Percentiles rank a stretch among this genome's conserved stretches.
Conservation (phyloP, 2,113 vertebrate genomes). For the Phyllopteryx taeniolatus region DNA sequence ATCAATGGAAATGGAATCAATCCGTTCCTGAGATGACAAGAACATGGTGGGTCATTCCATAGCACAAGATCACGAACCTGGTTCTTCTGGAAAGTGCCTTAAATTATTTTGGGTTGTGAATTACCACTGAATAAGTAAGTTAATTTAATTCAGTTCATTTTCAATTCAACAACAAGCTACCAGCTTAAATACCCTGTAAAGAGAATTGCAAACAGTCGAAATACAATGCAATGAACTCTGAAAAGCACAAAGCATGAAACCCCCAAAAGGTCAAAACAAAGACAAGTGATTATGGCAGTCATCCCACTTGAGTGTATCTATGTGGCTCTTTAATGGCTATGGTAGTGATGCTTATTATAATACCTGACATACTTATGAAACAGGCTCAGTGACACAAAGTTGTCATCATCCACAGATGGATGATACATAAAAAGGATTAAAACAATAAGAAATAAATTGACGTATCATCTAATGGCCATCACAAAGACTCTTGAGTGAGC, state of each 20-base stretch:
- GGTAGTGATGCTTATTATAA: slow-evolving; percentile 38
- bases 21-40: too few species aligned
- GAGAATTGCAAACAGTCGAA: too few species aligned
- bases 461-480: slow-evolving; percentile 45
- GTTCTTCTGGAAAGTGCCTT: too few species aligned
- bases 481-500: slow-evolving; percentile 28
- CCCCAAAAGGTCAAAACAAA: slow-evolving; percentile 47
- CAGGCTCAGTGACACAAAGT: slow-evolving; percentile 39
- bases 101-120: too few species aligned
- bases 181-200: too few species aligned
- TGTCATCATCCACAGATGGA: slow-evolving; percentile 20
- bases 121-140: too few species aligned
- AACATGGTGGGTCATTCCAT: too few species aligned
- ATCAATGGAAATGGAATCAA: too few species aligned
- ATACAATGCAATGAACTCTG: too few species aligned
- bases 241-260: background rate
- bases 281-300: slow-evolving; percentile 36
- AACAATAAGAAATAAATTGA: slow-evolving; percentile 44
- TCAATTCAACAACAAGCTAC: too few species aligned
- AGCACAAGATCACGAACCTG: too few species aligned
- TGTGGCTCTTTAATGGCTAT: background rate
- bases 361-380: slow-evolving; percentile 40
- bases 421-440: slow-evolving; percentile 17
- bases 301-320: slow-evolving; percentile 15
- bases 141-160: too few species aligned